phyloP scores from a whole-genome alignment of 2,888 invertebrate species.

The Hipparchia semele region DNA sequence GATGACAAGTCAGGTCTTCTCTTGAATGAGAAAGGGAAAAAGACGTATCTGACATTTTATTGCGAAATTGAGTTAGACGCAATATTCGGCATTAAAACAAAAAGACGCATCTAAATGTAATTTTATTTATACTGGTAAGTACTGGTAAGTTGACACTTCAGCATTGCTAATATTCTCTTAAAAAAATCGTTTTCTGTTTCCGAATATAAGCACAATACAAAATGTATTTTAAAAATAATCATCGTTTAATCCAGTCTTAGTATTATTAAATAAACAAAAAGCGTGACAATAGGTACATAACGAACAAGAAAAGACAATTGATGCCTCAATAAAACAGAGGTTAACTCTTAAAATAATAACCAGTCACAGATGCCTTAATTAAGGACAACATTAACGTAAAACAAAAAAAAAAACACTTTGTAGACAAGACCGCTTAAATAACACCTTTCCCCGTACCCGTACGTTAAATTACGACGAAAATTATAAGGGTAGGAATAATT shows the following conservation, averaged over 20 bases:
- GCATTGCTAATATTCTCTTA: too few species aligned
- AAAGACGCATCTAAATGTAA: too few species aligned
- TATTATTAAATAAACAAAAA: background rate
- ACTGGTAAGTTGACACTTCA: too few species aligned
- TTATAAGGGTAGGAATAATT: slow-evolving; percentile 54
- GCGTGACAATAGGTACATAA: background rate
- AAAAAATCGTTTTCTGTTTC: too few species aligned
- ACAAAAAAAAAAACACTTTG: background rate
- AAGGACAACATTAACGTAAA: slow-evolving; percentile 29
- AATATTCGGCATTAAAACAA: too few species aligned
- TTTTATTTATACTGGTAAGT: too few species aligned
- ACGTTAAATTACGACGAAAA: slow-evolving; percentile 50
- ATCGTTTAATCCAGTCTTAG: background rate
- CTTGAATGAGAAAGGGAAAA: too few species aligned
- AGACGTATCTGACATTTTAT: too few species aligned
- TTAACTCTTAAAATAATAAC: background rate
- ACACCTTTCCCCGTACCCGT: slow-evolving; percentile 35
- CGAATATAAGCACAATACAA: too few species aligned
- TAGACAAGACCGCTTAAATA: slow-evolving; percentile 28
- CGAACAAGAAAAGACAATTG: background rate
- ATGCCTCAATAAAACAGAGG: slow-evolving; percentile 21
- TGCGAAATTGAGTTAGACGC: too few species aligned
- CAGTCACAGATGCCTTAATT: slow-evolving; percentile 27
- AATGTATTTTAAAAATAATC: too few species aligned
- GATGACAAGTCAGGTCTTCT: too few species aligned